Evolutionary conservation across 2,888 invertebrate species (phyloP).

Genomic region (Gymnocheta viridis): DNA sequence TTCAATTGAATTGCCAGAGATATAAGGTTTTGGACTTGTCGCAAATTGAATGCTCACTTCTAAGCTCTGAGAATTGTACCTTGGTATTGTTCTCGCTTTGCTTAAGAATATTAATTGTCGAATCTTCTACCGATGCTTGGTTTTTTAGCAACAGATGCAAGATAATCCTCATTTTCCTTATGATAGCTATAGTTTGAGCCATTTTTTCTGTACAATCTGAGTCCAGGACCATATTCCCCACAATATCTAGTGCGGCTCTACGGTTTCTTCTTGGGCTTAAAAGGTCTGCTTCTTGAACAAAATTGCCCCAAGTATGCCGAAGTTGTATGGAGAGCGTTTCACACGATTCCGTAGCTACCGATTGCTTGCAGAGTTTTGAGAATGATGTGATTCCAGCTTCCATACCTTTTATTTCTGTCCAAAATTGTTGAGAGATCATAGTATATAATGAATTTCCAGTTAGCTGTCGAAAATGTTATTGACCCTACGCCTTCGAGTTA

Average conservation of each 20-base stretch:
- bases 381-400: not conserved
- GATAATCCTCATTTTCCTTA: not conserved
- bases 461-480: no score
- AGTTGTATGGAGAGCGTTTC: not conserved
- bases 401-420: not conserved
- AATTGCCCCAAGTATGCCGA: not conserved
- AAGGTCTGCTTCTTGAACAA: slow-evolving; percentile 7
- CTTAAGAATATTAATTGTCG: no score
- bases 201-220: not conserved
- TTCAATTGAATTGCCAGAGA: no score
- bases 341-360: not conserved
- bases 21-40: no score
- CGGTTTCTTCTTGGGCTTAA: not conserved
- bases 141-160: no score
- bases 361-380: not conserved
- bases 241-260: not conserved
- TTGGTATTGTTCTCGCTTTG: no score
- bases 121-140: no score
- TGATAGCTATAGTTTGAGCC: not conserved
- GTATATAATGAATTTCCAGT: not conserved
- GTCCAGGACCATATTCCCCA: not conserved
- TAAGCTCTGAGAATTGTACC: no score
- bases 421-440: not conserved
- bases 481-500: no score
- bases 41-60: no score